A percentile compares a stretch with the other conserved stretches of the same genome.
These are phyloP conservation scores for Colostygia pectinataria DNA, from an alignment of 2,888 invertebrate species.

Conservation along the genomic window DNA sequence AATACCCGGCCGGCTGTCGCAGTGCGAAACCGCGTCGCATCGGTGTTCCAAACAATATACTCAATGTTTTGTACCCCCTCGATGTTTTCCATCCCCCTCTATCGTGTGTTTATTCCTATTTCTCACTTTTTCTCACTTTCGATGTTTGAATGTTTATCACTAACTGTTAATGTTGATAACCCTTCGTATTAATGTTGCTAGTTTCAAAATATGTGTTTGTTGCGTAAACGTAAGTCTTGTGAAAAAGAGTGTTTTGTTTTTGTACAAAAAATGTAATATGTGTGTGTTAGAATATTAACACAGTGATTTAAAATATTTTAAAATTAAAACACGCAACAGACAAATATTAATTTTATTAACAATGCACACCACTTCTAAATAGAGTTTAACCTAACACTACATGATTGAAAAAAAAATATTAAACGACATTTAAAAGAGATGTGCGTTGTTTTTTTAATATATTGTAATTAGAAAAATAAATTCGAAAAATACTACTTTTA, in stretches of 20 bases:
- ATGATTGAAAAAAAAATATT: not conserved
- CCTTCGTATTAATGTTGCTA: constrained; percentile 46
- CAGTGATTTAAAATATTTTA: no score
- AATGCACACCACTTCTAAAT: constrained; percentile 8
- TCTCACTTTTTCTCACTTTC: constrained; percentile 78
- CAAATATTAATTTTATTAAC: constrained; percentile 8
- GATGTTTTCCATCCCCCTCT: constrained; percentile 58
- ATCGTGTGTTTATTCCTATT: constrained; percentile 72
- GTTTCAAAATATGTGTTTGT: constrained; percentile 38
- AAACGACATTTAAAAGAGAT: constrained; percentile 20
- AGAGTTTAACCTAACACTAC: not conserved
- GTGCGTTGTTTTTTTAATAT: constrained; percentile 9
- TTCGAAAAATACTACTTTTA: not conserved
- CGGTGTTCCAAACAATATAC: constrained; percentile 73
- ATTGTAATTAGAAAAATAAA: constrained; percentile 26
- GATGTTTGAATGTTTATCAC: constrained; percentile 81
- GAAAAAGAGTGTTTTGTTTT: no score
- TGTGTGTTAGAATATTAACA: no score
- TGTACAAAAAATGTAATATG: no score
- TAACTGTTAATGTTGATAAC: constrained; percentile 82
- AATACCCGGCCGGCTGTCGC: constrained; percentile 77
- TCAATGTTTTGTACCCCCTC: constrained; percentile 61
- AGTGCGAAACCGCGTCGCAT: constrained; percentile 71
- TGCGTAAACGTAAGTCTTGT: constrained; percentile 16
- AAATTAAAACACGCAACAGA: constrained; percentile 8